Base-by-base conservation (phyloP, 2,888 invertebrate species). In the Phoenoteleia sp. region DNA sequence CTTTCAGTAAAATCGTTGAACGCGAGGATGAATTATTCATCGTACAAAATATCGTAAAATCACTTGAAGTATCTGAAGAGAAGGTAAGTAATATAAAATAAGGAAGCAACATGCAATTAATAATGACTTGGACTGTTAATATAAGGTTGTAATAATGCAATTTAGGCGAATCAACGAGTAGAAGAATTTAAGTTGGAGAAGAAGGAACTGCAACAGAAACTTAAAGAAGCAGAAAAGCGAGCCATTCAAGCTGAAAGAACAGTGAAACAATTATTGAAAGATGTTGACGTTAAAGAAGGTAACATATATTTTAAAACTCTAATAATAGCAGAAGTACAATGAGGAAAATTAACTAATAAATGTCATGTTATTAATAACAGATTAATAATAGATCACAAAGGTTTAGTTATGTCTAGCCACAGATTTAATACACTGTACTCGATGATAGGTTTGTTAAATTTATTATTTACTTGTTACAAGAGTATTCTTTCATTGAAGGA, bases 1-100 rank as follows among this genome's bases (percentile, higher is more conserved):
- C 25, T 67, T 81, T 62, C 72, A 93, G 93, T 80, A 94, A 94
- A 91, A 93, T 94, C 80, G 84, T 94, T 47, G 94, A 94, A 77
- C 92, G 94, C 42, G 94, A 94, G 87, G 94, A 94, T 79, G 94
- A 94, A 85, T 90, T 94, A 3, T 94, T 94, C 77, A 94, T 93
- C 82, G 94, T 94, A 25, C 92, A 93, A 87, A 94, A 94, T 80
- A 94, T 94, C 77, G 93, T 94, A 23, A 93, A 94, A 74, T 93
- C 93, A 0, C 90, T 94, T 17, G 93, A 93, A 82, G 94, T 94
- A 5, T 93, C 94, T 52, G 94, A 94, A 71, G 92, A 93, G 58
- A 94, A 94, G 90, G 94, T 93, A 85, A 80, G 86, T 29, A 25
- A 42, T n/a, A n/a, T n/a, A 36, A 36, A 36, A 9, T 36, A 36